Evolutionary conservation across 2,113 vertebrate genomes (phyloP).

Genomic region (Melanerpes formicivorus): DNA sequence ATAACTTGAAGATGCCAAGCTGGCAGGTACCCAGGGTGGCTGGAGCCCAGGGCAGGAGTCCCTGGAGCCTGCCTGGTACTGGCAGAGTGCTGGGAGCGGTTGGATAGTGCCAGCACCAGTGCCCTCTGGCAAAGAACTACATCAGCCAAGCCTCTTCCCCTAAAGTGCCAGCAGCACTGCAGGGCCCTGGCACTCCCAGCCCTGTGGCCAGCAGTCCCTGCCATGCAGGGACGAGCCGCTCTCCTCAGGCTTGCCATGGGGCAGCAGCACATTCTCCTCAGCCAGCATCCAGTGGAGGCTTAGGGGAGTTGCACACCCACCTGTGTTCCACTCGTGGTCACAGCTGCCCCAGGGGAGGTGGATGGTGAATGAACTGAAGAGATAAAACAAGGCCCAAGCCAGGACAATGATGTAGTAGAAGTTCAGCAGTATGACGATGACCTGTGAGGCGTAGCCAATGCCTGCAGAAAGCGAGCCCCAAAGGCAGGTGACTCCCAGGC

Average conservation of each 20-base stretch:
- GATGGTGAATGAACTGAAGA: slow-evolving; percentile 89
- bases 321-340: slow-evolving; percentile 93
- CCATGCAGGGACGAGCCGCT: not conserved
- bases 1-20: not conserved
- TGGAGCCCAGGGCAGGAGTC: not conserved
- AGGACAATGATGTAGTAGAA: slow-evolving; percentile 94
- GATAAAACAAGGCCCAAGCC: slow-evolving; percentile 94
- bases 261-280: not conserved
- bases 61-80: not conserved
- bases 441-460: slow-evolving; percentile 92
- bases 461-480: slow-evolving; percentile 58
- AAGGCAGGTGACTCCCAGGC: not conserved
- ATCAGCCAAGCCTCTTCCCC: not conserved
- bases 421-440: slow-evolving; percentile 88
- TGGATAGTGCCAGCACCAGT: not conserved
- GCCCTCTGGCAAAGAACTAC: not conserved
- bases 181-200: not conserved
- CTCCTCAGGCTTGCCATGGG: not conserved
- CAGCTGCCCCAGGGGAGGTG: slow-evolving; percentile 93
- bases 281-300: not conserved
- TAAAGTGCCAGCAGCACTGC: not conserved
- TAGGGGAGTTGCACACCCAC: slow-evolving; percentile 55
- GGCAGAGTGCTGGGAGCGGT: not conserved
- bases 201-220: not conserved
- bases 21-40: not conserved